phyloP scores from a whole-genome alignment of 2,888 invertebrate species.

The Dione vanillae region DNA sequence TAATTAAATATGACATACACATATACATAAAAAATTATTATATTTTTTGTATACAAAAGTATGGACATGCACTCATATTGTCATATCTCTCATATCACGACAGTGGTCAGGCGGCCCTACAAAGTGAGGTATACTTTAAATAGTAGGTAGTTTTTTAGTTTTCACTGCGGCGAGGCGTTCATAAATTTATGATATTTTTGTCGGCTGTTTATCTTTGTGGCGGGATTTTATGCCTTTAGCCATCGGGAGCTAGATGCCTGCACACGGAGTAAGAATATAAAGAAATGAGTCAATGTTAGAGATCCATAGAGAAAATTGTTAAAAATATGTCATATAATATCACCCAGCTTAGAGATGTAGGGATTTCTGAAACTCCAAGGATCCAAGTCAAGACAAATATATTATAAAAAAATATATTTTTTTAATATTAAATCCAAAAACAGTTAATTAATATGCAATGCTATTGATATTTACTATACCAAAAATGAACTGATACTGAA shows the following conservation, averaged over 20 bases:
- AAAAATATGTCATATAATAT: no score
- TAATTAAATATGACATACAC: no score
- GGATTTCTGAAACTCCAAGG: no score
- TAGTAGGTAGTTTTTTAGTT: slow-evolving; percentile 72
- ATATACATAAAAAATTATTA: neutral
- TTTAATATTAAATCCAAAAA: no score
- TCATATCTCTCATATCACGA: slow-evolving; percentile 32
- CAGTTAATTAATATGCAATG: no score
- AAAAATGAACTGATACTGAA: no score
- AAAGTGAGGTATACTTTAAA: slow-evolving; percentile 79
- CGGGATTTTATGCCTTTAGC: slow-evolving; percentile 43
- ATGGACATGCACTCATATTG: neutral
- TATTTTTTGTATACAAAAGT: neutral
- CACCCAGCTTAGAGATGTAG: no score
- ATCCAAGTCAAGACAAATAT: no score
- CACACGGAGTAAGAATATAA: slow-evolving; percentile 22
- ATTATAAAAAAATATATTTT: no score
- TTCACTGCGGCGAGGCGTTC: slow-evolving; percentile 61
- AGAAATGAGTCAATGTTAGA: neutral
- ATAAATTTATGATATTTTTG: slow-evolving; percentile 76
- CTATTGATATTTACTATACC: no score
- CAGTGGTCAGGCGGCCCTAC: slow-evolving; percentile 52
- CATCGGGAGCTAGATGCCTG: slow-evolving; percentile 45
- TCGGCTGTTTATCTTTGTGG: slow-evolving; percentile 70
- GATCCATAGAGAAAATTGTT: no score